Evolutionary conservation across 2,888 invertebrate genomes (phyloP), one percentile per base, ranked within the genome.

Genomic region (Philereme vetulata): DNA sequence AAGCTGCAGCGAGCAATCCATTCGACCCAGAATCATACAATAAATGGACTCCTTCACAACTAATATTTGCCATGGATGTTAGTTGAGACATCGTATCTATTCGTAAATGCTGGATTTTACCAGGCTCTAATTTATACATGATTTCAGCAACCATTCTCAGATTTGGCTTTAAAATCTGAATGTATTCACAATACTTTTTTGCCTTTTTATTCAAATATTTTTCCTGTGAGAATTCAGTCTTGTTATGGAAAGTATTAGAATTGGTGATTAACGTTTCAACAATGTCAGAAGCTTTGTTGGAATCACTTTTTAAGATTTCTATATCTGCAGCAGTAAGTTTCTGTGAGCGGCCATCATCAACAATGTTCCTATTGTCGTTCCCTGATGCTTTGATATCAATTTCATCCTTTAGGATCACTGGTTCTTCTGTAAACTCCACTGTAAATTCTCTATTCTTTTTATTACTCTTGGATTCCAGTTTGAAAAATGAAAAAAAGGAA

Each of bases 171-270:
- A 96, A 90, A 50, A 99, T 93, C 69, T 95, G 95, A 10, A 98
- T 90, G 77, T 95, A 96, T 76, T 96, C 96, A 78, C 95, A 96
- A 86, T 98, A 99, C 86, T 99, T 99, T 73, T 96, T 96, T 75
- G 97, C 97, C 84, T 99, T 99, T 82, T 99, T 99, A 74, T 96
- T 96, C 46, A 99, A 93, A 84, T 99, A 99, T 83, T 99, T 99
- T 72, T 97, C 97, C 84, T 99, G 97, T 0, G 97, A 96, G 84
- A 95, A 99, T 76, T 96, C 97, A 0, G 98, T 99, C 93, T 98
- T 98, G 57, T 94, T 93, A 42, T 94, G 94, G 84, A 99, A 99
- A 0, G 98, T 98, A 69, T 95, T 96, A 10, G 98, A 99, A 81
- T 98, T 98, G 64, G 96, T 96, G 51, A 99, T 96, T 9, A 99